phyloP scores from a whole-genome alignment of 2,888 invertebrate species.

The Trissolcus japonicus region DNA sequence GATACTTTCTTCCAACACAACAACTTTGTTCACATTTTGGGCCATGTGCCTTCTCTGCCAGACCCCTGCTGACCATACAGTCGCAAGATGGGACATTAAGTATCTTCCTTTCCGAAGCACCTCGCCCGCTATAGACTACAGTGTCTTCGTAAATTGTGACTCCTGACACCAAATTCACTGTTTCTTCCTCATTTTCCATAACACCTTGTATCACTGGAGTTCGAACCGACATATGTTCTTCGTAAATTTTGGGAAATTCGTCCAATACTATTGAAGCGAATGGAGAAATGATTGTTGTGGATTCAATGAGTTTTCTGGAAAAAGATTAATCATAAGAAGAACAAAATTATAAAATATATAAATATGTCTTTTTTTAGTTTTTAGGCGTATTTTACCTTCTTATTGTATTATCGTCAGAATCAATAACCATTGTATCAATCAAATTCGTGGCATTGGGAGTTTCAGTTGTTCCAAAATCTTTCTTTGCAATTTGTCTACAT shows the following conservation, averaged over 20 bases:
- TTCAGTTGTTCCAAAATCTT: constrained; percentile 52
- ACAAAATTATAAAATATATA: too few species aligned
- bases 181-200: constrained; percentile 55
- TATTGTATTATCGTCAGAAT: background rate
- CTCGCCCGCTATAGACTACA: background rate
- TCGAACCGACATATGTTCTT: too few species aligned
- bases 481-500: constrained; percentile 65
- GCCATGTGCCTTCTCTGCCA: constrained; percentile 27
- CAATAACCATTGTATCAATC: background rate
- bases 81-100: constrained; percentile 12
- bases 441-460: constrained; percentile 50
- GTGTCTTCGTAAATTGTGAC: background rate
- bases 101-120: background rate
- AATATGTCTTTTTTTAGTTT: background rate
- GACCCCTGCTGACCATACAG: constrained; percentile 29
- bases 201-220: constrained; percentile 62
- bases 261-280: background rate
- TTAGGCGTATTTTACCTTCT: background rate
- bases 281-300: background rate
- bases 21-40: constrained; percentile 9
- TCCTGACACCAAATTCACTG: constrained; percentile 4
- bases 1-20: background rate
- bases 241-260: background rate
- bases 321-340: too few species aligned
- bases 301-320: background rate